A percentile compares a stretch with the other conserved stretches of the same genome.
These are phyloP conservation scores for Phenganax marumi DNA, from an alignment of 92 coral and sea anemone species.

Conservation along the genomic window DNA sequence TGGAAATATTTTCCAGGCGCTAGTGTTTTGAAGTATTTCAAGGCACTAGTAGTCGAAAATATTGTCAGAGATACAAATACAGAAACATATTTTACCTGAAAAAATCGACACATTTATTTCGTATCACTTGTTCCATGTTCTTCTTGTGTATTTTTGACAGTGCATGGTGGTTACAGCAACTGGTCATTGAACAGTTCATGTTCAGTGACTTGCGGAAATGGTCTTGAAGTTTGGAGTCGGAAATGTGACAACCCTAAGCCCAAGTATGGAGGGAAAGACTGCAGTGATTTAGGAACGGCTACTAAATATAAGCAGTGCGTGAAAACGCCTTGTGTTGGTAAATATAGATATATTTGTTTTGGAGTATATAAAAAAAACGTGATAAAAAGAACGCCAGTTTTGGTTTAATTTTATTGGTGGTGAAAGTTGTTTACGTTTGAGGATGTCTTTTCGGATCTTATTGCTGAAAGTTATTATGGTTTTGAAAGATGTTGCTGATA, in stretches of 20 bases:
- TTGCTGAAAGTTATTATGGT: no score
- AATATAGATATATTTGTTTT: not conserved
- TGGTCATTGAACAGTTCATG: not conserved
- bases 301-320: not conserved
- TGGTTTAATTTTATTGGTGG: no score
- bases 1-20: no score
- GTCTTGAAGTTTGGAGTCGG: conserved; percentile 1
- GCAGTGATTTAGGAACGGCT: not conserved
- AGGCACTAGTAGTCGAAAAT: no score
- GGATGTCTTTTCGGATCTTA: no score
- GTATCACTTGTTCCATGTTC: not conserved
- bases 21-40: no score
- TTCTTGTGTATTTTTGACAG: not conserved
- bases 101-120: not conserved
- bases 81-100: not conserved
- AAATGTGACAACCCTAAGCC: conserved; percentile 11
- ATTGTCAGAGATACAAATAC: no score
- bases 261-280: conserved; percentile 12
- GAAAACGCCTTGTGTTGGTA: not conserved
- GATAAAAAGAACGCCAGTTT: no score
- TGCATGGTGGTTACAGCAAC: conserved; percentile 8
- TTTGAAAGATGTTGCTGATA: no score
- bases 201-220: not conserved
- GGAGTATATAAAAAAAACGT: no score
- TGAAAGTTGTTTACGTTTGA: no score